phyloP scores from a whole-genome alignment of 1,140 invertebrate genomes.

The Bombus confusus region DNA sequence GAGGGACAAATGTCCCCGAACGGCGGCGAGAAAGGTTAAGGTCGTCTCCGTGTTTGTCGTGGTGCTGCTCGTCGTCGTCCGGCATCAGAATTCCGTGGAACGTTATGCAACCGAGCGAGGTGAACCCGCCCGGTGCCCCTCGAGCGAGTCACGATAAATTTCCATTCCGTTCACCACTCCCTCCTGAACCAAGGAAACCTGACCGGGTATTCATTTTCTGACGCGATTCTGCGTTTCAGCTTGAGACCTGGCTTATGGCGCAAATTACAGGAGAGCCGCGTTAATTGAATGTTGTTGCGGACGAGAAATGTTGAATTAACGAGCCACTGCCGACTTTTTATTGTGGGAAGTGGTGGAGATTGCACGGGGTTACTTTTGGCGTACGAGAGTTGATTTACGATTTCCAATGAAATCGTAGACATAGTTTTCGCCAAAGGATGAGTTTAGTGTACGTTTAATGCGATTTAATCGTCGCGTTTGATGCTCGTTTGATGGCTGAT shows the following conservation, averaged over 20 bases:
- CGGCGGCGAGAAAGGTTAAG: conserved; percentile 29
- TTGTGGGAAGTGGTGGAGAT: not conserved
- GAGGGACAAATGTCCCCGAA: conserved; percentile 29
- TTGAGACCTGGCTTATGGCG: no score
- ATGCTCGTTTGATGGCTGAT: not conserved
- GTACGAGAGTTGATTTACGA: not conserved
- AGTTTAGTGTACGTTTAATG: not conserved
- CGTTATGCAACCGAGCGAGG: conserved; percentile 56
- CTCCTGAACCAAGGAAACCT: conserved; percentile 64
- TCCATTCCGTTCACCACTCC: conserved; percentile 72
- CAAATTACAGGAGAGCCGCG: conserved; percentile 7
- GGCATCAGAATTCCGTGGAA: conserved; percentile 52
- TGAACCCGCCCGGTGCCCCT: conserved; percentile 30
- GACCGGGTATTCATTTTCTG: conserved; percentile 69
- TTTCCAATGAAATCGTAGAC: not conserved
- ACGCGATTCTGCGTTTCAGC: conserved; percentile 58
- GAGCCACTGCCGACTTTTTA: not conserved
- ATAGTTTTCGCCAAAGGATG: not conserved
- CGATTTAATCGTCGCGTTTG: not conserved
- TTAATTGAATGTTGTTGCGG: conserved; percentile 13
- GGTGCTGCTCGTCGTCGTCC: conserved; percentile 5
- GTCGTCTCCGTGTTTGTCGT: conserved; percentile 6
- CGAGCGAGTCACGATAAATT: conserved; percentile 69
- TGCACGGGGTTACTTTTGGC: no score
- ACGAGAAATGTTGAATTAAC: not conserved